These are phyloP conservation scores for Rhadinocentrus ornatus DNA, from an alignment of 2,797 vertebrate species.

Conservation along the genomic window DNA sequence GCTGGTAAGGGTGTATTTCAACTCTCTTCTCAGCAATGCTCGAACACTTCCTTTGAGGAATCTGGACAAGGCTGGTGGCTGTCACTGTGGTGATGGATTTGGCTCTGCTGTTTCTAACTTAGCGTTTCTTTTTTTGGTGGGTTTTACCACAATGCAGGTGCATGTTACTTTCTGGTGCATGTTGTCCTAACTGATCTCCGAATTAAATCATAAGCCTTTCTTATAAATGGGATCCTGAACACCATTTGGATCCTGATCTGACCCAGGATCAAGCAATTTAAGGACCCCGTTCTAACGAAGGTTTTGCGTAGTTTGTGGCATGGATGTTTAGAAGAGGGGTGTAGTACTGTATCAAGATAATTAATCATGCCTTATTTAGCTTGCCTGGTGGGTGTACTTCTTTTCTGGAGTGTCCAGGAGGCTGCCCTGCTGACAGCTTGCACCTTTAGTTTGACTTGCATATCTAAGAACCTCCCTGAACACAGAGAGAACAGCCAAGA, in stretches of 20 bases:
- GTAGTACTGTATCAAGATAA: constrained; percentile 40
- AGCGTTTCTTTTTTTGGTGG: constrained; percentile 1
- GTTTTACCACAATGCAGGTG: constrained; percentile 20
- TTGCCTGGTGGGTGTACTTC: constrained; percentile 52
- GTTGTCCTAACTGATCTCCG: constrained; percentile 57
- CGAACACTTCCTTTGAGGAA: constrained; percentile 48
- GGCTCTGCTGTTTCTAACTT: constrained; percentile 17
- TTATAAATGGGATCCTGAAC: constrained; percentile 17
- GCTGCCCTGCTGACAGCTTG: constrained; percentile 68
- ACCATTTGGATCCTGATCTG: constrained; percentile 24
- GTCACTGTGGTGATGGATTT: constrained; percentile 27
- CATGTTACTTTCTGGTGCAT: constrained; percentile 54
- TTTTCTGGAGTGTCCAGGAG: constrained; percentile 72
- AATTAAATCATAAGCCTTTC: constrained; percentile 25
- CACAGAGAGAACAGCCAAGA: constrained; percentile 44
- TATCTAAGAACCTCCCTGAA: constrained; percentile 42
- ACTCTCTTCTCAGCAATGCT: constrained; percentile 59
- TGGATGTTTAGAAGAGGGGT: constrained; percentile 19
- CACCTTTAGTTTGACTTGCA: constrained; percentile 35
- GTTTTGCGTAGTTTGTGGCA: constrained; percentile 22
- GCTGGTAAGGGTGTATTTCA: constrained; percentile 76
- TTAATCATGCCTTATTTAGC: constrained; percentile 70
- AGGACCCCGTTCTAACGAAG: constrained; percentile 15
- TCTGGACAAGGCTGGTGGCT: constrained; percentile 28
- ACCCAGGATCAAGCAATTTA: constrained; percentile 8